These are phyloP conservation scores for Cephus spinipes DNA, from an alignment of 2,888 invertebrate genomes.

Conservation along the genomic window DNA sequence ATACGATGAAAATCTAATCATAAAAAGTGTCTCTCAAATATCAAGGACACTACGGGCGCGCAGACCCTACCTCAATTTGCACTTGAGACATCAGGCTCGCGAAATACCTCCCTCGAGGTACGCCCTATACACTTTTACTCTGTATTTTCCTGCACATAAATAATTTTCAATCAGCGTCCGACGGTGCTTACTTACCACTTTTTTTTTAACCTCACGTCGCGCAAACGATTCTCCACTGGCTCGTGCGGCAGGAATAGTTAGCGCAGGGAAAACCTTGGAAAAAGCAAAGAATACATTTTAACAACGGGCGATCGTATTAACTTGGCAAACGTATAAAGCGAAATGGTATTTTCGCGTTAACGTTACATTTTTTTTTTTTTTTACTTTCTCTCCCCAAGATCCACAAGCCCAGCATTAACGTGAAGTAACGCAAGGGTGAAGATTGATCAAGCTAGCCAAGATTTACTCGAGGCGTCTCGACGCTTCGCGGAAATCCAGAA, in stretches of 20 bases:
- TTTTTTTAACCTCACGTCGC: not conserved
- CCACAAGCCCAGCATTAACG: not conserved
- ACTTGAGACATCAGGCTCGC: conserved; percentile 7
- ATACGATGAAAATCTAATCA: conserved; percentile 12
- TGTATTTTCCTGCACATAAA: conserved; percentile 8
- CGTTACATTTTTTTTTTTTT: not conserved
- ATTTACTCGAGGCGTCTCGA: not conserved
- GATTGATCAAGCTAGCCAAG: not conserved
- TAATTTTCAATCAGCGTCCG: conserved; percentile 11
- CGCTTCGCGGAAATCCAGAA: not conserved
- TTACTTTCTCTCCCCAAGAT: not conserved
- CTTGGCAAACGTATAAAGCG: not conserved
- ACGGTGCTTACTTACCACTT: not conserved
- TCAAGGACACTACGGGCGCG: not conserved
- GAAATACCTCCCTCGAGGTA: conserved; percentile 6
- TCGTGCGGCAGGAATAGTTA: not conserved
- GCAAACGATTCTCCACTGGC: not conserved
- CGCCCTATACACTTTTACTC: not conserved
- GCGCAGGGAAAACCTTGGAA: not conserved
- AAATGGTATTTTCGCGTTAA: not conserved
- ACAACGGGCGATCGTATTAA: not conserved
- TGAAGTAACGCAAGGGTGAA: not conserved
- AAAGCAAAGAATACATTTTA: not conserved
- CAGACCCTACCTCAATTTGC: not conserved
- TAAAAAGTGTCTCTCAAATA: not conserved